phyloP scores from a whole-genome alignment of 23 tunicate genomes.

The Trididemnum clinides region DNA sequence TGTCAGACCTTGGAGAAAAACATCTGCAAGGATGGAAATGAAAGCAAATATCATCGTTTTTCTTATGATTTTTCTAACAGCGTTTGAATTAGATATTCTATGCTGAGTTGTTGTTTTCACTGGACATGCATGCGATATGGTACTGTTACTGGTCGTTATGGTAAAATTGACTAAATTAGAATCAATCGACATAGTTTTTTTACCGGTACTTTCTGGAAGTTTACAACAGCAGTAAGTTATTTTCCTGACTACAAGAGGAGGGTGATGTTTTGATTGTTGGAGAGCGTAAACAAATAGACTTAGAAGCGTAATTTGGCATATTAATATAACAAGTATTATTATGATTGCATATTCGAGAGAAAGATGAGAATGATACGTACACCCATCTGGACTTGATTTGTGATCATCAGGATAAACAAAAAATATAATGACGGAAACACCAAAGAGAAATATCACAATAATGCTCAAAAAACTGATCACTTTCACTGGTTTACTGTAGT shows the following conservation, averaged over 20 bases:
- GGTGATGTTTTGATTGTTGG: not conserved
- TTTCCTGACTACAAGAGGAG: too few species aligned
- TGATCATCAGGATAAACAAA: slow-evolving; percentile 17
- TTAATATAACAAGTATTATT: not conserved
- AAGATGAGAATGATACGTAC: not conserved
- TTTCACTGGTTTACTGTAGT: not conserved
- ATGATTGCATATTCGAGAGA: not conserved
- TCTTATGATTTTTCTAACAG: not conserved
- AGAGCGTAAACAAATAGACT: not conserved
- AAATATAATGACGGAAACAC: not conserved
- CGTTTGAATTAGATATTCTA: too few species aligned
- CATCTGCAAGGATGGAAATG: not conserved
- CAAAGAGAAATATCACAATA: slow-evolving; percentile 6
- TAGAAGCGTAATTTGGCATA: not conserved
- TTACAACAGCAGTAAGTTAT: too few species aligned
- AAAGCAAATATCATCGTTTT: not conserved
- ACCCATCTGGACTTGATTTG: slow-evolving; percentile 16
- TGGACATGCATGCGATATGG: too few species aligned
- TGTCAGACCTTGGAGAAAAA: not conserved
- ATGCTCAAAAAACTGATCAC: slow-evolving; percentile 43
- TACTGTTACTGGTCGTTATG: too few species aligned
- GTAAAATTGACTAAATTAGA: too few species aligned
- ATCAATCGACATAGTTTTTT: too few species aligned
- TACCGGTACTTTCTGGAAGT: too few species aligned
- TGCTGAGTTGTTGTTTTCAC: too few species aligned